Evolutionary conservation across 1,140 invertebrate species (phyloP).

Genomic region (Brachionus sp.): DNA sequence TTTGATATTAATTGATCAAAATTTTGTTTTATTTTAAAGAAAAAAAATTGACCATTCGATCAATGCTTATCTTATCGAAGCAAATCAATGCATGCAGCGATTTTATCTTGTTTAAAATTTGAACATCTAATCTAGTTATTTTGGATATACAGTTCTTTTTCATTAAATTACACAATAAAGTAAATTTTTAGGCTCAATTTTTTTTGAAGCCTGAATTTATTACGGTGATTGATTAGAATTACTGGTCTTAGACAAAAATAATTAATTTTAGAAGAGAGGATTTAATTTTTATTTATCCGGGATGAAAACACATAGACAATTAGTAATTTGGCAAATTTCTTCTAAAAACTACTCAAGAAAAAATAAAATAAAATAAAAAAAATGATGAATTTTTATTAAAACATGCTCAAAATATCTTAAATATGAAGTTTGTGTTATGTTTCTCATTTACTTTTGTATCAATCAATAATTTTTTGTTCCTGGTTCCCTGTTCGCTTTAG

Average conservation of each 20-base stretch:
- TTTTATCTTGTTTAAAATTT: not conserved
- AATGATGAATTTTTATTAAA: conserved; percentile 21
- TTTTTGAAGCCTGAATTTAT: not conserved
- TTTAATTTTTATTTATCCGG: not conserved
- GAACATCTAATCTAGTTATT: not conserved
- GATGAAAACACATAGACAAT: not conserved
- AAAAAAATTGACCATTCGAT: too few species aligned
- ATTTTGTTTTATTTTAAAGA: too few species aligned
- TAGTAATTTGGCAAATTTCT: not conserved
- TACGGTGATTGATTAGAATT: not conserved
- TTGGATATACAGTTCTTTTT: too few species aligned
- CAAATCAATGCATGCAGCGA: not conserved
- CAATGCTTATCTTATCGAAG: too few species aligned
- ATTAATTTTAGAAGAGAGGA: not conserved
- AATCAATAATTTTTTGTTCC: conserved; percentile 17
- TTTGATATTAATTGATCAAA: too few species aligned
- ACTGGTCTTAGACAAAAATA: not conserved
- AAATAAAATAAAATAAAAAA: not conserved
- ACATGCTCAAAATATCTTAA: conserved; percentile 24
- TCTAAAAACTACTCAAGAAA: not conserved
- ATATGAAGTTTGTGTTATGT: not conserved
- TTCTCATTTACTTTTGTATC: not conserved
- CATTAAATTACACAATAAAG: too few species aligned
- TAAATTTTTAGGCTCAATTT: too few species aligned
- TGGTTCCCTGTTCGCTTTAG: not conserved